A percentile compares a stretch with the other conserved stretches of the same genome.
phyloP scores from a whole-genome alignment of 1,140 invertebrate species.

The Achatina immaculata region DNA sequence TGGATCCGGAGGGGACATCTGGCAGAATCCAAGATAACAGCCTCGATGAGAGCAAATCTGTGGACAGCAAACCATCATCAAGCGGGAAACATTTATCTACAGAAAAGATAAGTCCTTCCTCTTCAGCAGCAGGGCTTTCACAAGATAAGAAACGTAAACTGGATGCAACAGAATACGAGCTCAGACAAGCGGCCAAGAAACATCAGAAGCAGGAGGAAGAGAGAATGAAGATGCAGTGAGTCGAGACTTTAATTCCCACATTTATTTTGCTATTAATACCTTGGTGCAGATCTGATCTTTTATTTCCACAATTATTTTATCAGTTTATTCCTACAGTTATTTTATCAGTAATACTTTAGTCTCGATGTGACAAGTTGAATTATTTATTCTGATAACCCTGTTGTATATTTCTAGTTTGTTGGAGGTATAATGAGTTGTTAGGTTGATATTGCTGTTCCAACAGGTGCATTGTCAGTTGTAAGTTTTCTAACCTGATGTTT shows the following conservation, averaged over 20 bases:
- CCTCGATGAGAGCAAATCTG: background rate
- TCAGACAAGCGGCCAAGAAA: conserved; percentile 22
- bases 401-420: no score
- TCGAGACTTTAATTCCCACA: background rate
- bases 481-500: no score
- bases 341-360: no score
- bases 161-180: conserved; percentile 20
- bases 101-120: background rate
- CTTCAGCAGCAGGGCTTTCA: background rate
- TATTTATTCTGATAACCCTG: no score
- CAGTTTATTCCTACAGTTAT: no score
- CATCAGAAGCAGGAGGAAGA: conserved; percentile 38
- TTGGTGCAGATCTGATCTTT: no score
- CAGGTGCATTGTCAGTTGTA: no score
- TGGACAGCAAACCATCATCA: background rate
- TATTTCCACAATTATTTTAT: no score
- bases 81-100: background rate
- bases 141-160: conserved; percentile 21
- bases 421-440: no score
- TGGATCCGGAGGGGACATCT: background rate
- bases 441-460: no score
- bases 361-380: no score
- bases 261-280: no score
- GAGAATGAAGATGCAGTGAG: conserved; percentile 39
- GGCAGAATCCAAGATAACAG: background rate